Base-by-base conservation (phyloP, 2,888 invertebrate species). In the Andrena trimmerana region DNA sequence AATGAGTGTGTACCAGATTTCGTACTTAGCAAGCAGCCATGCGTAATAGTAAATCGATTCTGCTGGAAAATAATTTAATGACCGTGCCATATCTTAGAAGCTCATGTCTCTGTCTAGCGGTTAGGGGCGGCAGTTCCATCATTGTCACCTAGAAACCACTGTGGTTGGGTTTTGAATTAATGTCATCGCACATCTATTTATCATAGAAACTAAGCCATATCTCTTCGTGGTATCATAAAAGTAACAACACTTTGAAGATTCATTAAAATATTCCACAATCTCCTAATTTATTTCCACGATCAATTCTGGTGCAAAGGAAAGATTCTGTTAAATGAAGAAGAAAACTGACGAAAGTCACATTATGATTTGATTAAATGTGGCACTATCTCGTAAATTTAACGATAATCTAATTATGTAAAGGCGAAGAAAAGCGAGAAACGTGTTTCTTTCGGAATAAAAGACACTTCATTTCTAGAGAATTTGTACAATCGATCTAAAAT, bases 21-120 rank as follows among this genome's bases (percentile, higher is more conserved):
- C 69, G 50, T 60, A 71, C 68, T 78, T 50, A 8, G 57, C 33
- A 59, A 67, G 70, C 73, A 48, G 62, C 59, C 66, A 36, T 42
- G 62, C 57, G 31, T 73, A 77, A 83, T 82, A 50, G 77, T 62
- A 85, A 88, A 88, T 88, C 88, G 86, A 83, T 88, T 74, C 71
- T 76, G 29, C n/a, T 62, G 66, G 88, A 83, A 88, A 86, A 84
- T 84, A 84, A 82, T 81, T 82, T 85, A 88, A 88, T 85, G 88
- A 88, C 74, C 78, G 77, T 67, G 68, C 72, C 86, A 83, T 86
- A 84, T 88, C 80, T 86, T 84, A 77, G 60, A 59, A 69, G 78
- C 80, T 86, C 73, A 78, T 69, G 82, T 78, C 81, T 86, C 78
- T 68, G 70, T 57, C 77, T 73, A 50, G 79, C 68, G 66, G 62